Conservation (phyloP, 2,888 invertebrate genomes). For the Saturnia pavonia region DNA sequence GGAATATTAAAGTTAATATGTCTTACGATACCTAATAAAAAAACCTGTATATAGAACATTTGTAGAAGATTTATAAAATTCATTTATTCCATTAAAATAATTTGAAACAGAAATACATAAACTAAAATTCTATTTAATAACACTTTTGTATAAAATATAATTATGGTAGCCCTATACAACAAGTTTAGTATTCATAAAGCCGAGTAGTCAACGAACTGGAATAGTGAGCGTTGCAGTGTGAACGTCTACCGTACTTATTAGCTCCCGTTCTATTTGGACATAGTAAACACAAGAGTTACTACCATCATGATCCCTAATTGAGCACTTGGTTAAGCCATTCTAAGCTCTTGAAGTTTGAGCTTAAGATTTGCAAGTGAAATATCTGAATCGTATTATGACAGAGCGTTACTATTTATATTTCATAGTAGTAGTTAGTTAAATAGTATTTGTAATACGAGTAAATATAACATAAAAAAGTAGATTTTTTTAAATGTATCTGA, state of each 20-base stretch:
- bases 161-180: background rate
- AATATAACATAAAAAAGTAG: too few relatives aligned
- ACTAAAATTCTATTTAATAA: background rate
- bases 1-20: too few relatives aligned
- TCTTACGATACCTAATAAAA: too few relatives aligned
- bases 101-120: too few relatives aligned
- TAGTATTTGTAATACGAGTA: too few relatives aligned
- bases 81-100: too few relatives aligned
- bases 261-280: conserved; percentile 17
- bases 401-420: background rate
- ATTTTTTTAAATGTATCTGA: too few relatives aligned
- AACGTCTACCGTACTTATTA: conserved; percentile 20
- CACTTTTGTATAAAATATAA: conserved; percentile 6
- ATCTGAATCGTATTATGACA: background rate
- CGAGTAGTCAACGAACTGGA: conserved; percentile 20
- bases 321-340: conserved; percentile 1
- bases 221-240: conserved; percentile 13
- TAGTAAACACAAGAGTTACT: conserved; percentile 18
- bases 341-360: background rate
- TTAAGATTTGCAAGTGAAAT: conserved; percentile 6
- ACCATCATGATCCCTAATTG: conserved; percentile 9
- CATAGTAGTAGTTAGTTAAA: too few relatives aligned
- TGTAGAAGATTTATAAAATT: too few relatives aligned
- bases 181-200: conserved; percentile 20
- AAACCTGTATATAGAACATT: too few relatives aligned